These are phyloP conservation scores for Cosmia trapezina DNA, from an alignment of 2,888 invertebrate genomes.

Conservation along the genomic window DNA sequence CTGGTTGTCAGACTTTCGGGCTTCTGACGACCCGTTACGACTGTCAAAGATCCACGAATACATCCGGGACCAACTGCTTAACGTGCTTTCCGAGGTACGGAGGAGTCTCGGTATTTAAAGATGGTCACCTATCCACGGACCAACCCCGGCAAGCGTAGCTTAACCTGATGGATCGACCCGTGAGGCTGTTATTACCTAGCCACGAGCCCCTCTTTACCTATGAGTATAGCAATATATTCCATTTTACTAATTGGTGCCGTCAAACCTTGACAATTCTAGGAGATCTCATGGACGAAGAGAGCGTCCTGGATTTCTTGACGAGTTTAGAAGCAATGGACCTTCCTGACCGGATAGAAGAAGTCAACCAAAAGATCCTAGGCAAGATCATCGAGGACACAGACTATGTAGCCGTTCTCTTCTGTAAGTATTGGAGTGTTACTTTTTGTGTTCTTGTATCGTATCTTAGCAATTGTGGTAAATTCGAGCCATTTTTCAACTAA, in stretches of 20 bases:
- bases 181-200: too few species aligned
- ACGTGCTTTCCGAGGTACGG: too few species aligned
- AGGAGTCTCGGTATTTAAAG: too few species aligned
- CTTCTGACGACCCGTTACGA: too few species aligned
- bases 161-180: too few species aligned
- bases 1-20: too few species aligned
- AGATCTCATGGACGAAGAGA: constrained; percentile 98
- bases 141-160: too few species aligned
- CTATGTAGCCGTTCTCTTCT: constrained; percentile 97
- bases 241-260: constrained; percentile 23
- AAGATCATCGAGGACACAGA: constrained; percentile 98
- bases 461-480: constrained; percentile 85
- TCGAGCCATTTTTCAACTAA: constrained; percentile 84
- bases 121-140: too few species aligned
- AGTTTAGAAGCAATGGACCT: constrained; percentile 98
- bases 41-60: too few species aligned
- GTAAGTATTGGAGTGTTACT: constrained; percentile 92
- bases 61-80: too few species aligned
- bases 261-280: constrained; percentile 88
- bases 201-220: too few species aligned
- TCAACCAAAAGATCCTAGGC: constrained; percentile 96
- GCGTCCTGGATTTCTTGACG: constrained; percentile 97
- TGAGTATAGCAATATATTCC: not conserved
- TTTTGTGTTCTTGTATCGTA: constrained; percentile 77
- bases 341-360: constrained; percentile 98